phyloP scores from a whole-genome alignment of 2,113 vertebrate species.

The Nothoprocta pentlandii region DNA sequence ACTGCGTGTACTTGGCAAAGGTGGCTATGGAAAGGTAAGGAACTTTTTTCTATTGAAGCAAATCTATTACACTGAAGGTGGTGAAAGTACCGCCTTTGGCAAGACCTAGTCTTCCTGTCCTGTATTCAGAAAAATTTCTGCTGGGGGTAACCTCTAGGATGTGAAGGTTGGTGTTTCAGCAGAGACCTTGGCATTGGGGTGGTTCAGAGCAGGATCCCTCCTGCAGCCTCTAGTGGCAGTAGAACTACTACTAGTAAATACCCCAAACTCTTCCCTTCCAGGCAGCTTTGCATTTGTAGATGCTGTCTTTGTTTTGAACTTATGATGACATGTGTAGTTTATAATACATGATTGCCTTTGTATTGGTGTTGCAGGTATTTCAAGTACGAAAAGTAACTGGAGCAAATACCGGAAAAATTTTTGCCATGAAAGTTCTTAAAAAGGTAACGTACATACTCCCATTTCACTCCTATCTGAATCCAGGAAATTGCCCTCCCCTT shows the following conservation, averaged over 20 bases:
- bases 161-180: fast-evolving
- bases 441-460: slow-evolving; percentile 82
- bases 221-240: slow-evolving; percentile 1
- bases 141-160: background rate
- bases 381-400: slow-evolving; percentile 97
- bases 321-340: background rate
- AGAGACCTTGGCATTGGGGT: background rate
- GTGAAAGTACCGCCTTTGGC: background rate
- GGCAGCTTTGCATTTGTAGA: background rate
- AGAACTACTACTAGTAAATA: background rate
- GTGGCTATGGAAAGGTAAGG: slow-evolving; percentile 97
- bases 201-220: background rate
- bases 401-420: slow-evolving; percentile 93
- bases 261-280: background rate
- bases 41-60: background rate
- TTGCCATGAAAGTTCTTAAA: slow-evolving; percentile 99
- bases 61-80: fast-evolving
- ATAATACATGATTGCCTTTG: background rate
- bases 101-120: background rate
- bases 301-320: background rate
- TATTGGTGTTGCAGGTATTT: slow-evolving; percentile 87
- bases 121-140: background rate
- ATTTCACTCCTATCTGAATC: background rate
- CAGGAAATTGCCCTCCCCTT: background rate
- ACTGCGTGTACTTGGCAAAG: slow-evolving; percentile 96